These are phyloP conservation scores for Sceliomorpha sp. DNA, from an alignment of 2,888 invertebrate species.

Conservation along the genomic window DNA sequence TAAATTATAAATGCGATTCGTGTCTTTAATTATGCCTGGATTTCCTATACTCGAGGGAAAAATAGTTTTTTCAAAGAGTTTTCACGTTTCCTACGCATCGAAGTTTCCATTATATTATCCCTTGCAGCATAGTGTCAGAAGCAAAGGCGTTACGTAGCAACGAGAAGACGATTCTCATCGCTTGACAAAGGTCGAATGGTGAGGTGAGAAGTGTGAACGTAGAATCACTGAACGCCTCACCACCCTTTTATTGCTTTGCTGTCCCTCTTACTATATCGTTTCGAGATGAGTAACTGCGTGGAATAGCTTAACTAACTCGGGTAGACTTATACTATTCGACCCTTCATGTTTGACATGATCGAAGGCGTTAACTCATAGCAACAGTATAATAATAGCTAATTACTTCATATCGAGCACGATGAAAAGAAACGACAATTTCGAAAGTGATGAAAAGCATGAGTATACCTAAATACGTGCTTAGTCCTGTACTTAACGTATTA, in stretches of 20 bases:
- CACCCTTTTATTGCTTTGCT: conserved; percentile 54
- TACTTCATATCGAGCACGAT: too few relatives aligned
- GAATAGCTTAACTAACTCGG: conserved; percentile 60
- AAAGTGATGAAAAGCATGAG: too few relatives aligned
- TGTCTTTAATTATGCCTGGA: too few relatives aligned
- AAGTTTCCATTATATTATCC: conserved; percentile 47
- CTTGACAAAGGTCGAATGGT: conserved; percentile 49
- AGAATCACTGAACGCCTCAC: conserved; percentile 53
- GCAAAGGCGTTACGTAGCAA: conserved; percentile 53
- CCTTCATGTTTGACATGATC: conserved; percentile 62
- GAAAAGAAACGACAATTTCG: too few relatives aligned
- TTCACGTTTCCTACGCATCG: conserved; percentile 48
- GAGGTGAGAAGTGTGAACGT: conserved; percentile 50
- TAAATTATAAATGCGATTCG: too few relatives aligned
- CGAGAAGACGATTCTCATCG: conserved; percentile 50
- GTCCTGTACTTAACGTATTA: too few relatives aligned
- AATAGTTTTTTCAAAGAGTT: too few relatives aligned
- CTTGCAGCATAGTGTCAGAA: conserved; percentile 35
- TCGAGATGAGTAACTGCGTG: conserved; percentile 57
- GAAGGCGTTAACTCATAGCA: conserved; percentile 73
- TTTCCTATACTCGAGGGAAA: too few relatives aligned
- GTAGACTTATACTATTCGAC: conserved; percentile 59
- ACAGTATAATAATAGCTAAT: too few relatives aligned
- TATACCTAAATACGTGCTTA: too few relatives aligned
- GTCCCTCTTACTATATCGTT: conserved; percentile 63